These are phyloP conservation scores for Synaphobranchus kaupii DNA, from an alignment of 2,797 vertebrate species.

Conservation along the genomic window DNA sequence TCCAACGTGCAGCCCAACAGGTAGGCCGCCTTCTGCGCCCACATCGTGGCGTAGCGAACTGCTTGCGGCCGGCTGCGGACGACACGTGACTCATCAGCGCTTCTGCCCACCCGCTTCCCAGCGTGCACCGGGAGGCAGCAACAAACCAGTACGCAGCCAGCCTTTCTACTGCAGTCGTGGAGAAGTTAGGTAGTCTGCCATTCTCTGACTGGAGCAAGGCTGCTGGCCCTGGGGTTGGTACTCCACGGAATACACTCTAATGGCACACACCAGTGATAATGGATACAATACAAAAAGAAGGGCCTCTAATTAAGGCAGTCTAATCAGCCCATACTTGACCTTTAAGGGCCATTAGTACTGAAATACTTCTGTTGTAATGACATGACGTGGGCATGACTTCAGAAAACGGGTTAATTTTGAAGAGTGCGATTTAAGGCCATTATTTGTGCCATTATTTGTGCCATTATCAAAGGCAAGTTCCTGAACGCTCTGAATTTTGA, in stretches of 20 bases:
- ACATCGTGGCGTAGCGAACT: slow-evolving; percentile 96
- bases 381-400: neutral
- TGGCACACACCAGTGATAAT: neutral
- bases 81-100: neutral
- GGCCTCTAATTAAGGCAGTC: neutral
- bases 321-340: neutral
- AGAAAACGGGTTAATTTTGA: neutral
- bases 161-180: neutral
- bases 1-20: slow-evolving; percentile 92
- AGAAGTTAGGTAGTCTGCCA: neutral
- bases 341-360: neutral
- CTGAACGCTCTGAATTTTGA: neutral
- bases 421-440: neutral
- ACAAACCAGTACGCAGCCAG: neutral
- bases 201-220: neutral
- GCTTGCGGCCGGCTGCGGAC: slow-evolving; percentile 84
- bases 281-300: neutral
- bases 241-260: neutral
- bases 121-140: neutral
- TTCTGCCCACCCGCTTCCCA: neutral
- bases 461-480: neutral
- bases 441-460: neutral
- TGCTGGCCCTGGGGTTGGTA: neutral
- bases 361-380: neutral
- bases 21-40: slow-evolving; percentile 97